phyloP scores from a whole-genome alignment of 2,888 invertebrate species.

The Pristionchus fissidentatus region DNA sequence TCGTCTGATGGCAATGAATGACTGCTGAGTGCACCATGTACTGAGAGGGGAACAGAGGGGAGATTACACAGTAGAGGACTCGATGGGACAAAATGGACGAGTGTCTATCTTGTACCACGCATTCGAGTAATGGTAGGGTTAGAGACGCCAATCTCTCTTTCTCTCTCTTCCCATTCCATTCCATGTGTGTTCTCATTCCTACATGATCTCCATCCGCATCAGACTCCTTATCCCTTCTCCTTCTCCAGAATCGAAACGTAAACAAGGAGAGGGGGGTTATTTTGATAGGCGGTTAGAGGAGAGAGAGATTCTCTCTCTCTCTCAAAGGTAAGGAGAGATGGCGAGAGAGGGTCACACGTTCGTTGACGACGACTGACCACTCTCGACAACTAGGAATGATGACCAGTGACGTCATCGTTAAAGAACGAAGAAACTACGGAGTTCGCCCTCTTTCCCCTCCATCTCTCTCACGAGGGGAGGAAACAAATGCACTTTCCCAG shows the following conservation, averaged over 20 bases:
- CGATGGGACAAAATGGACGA: neutral
- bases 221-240: neutral
- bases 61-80: neutral
- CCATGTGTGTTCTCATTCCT: neutral
- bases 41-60: neutral
- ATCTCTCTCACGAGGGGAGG: neutral
- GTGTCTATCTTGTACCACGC: too few relatives aligned
- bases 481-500: too few relatives aligned
- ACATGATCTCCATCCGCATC: neutral
- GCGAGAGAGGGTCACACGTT: neutral
- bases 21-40: neutral
- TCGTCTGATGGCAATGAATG: neutral
- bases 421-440: slow-evolving; percentile 12
- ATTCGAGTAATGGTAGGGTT: too few relatives aligned
- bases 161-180: neutral
- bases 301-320: too few relatives aligned
- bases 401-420: slow-evolving; percentile 12
- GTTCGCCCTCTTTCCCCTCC: neutral
- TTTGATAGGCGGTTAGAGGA: slow-evolving; percentile 22
- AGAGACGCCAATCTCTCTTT: neutral
- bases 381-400: neutral
- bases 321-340: neutral
- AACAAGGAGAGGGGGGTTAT: slow-evolving; percentile 38
- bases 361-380: slow-evolving; percentile 12
- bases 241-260: slow-evolving; percentile 28